Conservation (phyloP, 37 sponge, comb jelly and placozoan genomes). For the Spongilla lacustris region DNA sequence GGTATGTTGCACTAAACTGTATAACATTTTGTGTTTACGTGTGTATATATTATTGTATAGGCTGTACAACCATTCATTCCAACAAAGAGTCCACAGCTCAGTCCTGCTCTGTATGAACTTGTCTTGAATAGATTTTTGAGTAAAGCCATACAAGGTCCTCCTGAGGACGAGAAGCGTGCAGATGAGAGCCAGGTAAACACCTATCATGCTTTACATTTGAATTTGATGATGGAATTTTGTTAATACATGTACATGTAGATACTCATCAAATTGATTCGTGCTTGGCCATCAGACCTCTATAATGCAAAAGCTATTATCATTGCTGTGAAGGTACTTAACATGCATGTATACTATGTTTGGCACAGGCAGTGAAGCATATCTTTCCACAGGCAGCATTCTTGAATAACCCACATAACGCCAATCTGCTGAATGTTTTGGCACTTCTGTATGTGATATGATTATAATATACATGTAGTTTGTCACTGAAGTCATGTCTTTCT, state of each 20-base stretch:
- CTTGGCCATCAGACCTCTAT: slow-evolving; percentile 84
- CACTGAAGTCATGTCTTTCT: no score
- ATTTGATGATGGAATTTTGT: no score
- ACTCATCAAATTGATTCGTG: slow-evolving; percentile 55
- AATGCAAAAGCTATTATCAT: slow-evolving; percentile 63
- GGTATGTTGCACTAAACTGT: slow-evolving; percentile 20
- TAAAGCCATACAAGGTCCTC: not conserved
- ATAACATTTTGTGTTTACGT: not conserved
- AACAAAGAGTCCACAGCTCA: slow-evolving; percentile 43
- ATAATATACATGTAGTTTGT: not conserved
- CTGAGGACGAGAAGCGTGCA: not conserved
- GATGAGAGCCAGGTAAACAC: not conserved
- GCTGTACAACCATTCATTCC: slow-evolving; percentile 83
- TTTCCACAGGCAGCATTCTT: slow-evolving; percentile 14
- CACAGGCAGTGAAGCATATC: not conserved
- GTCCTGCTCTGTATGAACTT: slow-evolving; percentile 72
- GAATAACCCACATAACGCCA: slow-evolving; percentile 21
- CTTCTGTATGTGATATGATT: slow-evolving; percentile 42
- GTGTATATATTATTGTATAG: slow-evolving; percentile 15
- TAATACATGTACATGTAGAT: slow-evolving; percentile 22
- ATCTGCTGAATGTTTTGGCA: slow-evolving; percentile 72
- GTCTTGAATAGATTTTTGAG: slow-evolving; percentile 73
- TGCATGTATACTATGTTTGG: not conserved
- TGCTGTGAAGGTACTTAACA: slow-evolving; percentile 78
- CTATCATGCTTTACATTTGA: no score